phyloP scores from a whole-genome alignment of 1,140 invertebrate species.

The Magallana ariakensis region DNA sequence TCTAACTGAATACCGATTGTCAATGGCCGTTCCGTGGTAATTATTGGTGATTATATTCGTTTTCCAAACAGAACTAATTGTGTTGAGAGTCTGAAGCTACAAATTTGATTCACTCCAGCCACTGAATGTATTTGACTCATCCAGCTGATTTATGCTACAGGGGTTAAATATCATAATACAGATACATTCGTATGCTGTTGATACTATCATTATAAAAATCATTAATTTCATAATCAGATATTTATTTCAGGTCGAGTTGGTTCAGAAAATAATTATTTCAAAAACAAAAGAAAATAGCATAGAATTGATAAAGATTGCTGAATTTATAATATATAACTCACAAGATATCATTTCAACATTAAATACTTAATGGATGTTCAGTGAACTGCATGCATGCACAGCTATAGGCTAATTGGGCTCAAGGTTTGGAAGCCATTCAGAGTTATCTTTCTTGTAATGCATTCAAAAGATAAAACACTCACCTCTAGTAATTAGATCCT shows the following conservation, averaged over 20 bases:
- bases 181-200: constrained; percentile 7
- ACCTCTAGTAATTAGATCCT: background rate
- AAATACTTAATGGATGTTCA: too few species aligned
- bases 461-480: too few species aligned
- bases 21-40: background rate
- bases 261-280: too few species aligned
- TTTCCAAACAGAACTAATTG: constrained; percentile 36
- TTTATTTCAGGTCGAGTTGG: too few species aligned
- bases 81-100: constrained; percentile 15
- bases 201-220: background rate
- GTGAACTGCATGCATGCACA: too few species aligned
- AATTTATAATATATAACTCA: too few species aligned
- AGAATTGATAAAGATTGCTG: too few species aligned
- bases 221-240: too few species aligned
- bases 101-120: background rate
- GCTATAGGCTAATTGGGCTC: too few species aligned
- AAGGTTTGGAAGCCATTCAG: background rate
- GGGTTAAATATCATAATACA: background rate
- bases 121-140: constrained; percentile 32
- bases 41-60: constrained; percentile 24
- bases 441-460: background rate
- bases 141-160: background rate
- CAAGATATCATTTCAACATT: too few species aligned
- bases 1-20: background rate
- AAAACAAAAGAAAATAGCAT: too few species aligned